Evolutionary conservation across 2,888 invertebrate species (phyloP).

Genomic region (Kryphioiulus occultus): DNA sequence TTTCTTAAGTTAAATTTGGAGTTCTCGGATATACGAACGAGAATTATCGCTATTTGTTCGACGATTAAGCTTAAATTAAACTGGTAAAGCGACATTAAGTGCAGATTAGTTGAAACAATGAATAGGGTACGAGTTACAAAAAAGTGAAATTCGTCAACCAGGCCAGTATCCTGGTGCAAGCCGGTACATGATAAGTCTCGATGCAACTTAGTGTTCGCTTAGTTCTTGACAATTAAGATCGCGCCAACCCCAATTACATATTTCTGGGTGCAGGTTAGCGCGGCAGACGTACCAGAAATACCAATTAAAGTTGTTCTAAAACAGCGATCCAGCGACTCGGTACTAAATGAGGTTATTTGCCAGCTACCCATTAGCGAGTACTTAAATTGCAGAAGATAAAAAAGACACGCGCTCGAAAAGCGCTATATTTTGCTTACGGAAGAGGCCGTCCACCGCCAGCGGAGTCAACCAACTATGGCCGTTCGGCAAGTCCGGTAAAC

Average conservation of each 20-base stretch:
- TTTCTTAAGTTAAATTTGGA: too few relatives aligned
- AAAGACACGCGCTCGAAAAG: not conserved
- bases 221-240: not conserved
- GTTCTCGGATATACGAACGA: too few relatives aligned
- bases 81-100: too few relatives aligned
- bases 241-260: not conserved
- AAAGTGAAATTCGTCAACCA: too few relatives aligned
- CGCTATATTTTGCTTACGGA: not conserved
- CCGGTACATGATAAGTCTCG: too few relatives aligned
- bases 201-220: too few relatives aligned
- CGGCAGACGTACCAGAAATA: not conserved
- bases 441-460: not conserved
- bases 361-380: not conserved
- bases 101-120: too few relatives aligned
- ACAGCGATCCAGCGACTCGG: not conserved
- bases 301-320: not conserved
- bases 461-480: not conserved
- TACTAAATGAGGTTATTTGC: not conserved
- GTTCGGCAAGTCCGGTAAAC: not conserved
- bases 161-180: too few relatives aligned
- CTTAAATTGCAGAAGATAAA: not conserved
- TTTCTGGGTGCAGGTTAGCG: not conserved
- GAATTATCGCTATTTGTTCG: too few relatives aligned
- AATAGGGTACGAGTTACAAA: too few relatives aligned
- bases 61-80: too few relatives aligned